These are phyloP conservation scores for Luscinia megarhynchos DNA, from an alignment of 2,797 vertebrate genomes.

Conservation along the genomic window DNA sequence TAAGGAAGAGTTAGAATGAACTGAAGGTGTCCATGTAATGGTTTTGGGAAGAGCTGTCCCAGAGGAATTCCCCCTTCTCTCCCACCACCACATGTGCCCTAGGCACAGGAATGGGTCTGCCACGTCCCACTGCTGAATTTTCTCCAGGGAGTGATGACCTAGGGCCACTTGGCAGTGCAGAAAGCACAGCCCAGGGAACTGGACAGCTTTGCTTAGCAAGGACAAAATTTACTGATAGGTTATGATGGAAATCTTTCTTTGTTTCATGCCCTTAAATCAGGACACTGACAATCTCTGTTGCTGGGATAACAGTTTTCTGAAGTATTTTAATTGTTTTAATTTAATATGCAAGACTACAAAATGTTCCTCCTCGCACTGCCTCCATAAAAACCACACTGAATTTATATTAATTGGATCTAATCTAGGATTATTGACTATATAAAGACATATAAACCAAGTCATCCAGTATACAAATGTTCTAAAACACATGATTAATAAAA, in stretches of 20 bases:
- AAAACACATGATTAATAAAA: constrained; percentile 50
- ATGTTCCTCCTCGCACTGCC: constrained; percentile 21
- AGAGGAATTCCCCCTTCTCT: not conserved
- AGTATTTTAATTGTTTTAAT: constrained; percentile 63
- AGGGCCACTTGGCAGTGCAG: not conserved
- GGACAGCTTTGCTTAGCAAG: not conserved
- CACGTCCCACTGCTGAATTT: fast-evolving
- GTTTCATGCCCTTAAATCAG: constrained; percentile 23
- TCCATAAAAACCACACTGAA: constrained; percentile 30
- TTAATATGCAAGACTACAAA: constrained; percentile 53
- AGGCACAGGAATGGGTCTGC: not conserved
- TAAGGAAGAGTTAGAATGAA: not conserved
- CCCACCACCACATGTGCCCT: fast-evolving
- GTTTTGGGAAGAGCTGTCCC: not conserved
- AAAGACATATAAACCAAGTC: constrained; percentile 49
- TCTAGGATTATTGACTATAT: constrained; percentile 62
- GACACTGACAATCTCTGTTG: constrained; percentile 34
- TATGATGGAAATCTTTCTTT: not conserved
- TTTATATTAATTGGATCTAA: constrained; percentile 70
- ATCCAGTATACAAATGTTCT: constrained; percentile 15
- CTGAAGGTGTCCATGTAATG: not conserved
- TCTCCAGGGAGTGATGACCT: not conserved
- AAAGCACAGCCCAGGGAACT: not conserved
- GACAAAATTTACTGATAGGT: not conserved
- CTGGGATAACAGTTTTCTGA: constrained; percentile 52